These are phyloP conservation scores for Baryphthengus martii DNA, from an alignment of 2,113 vertebrate species.

Conservation along the genomic window DNA sequence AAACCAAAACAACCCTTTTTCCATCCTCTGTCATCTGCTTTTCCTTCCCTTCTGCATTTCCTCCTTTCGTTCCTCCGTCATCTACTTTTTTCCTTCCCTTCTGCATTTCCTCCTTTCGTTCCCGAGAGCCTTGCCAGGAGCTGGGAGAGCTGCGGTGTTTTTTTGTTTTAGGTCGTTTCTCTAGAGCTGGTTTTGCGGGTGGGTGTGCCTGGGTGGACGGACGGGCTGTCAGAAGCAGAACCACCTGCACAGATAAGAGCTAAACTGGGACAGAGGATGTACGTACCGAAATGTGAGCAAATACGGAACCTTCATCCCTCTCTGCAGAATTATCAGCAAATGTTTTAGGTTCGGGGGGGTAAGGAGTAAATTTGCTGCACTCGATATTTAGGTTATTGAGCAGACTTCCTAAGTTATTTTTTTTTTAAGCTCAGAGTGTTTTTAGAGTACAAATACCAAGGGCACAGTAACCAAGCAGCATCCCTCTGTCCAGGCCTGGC, in stretches of 20 bases:
- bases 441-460: not conserved
- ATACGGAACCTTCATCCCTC: not conserved
- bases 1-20: constrained; percentile 32
- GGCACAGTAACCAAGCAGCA: not conserved
- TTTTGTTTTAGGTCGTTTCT: not conserved
- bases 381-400: not conserved
- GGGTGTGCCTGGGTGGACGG: not conserved
- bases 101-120: constrained; percentile 13
- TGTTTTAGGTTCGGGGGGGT: not conserved
- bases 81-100: not conserved
- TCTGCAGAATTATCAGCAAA: not conserved
- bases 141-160: not conserved
- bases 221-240: not conserved
- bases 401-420: not conserved
- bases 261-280: not conserved
- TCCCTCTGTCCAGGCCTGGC: not conserved
- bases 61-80: not conserved
- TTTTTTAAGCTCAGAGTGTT: constrained; percentile 6
- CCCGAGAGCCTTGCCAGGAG: not conserved
- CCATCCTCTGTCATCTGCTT: constrained; percentile 48
- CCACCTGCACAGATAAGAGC: not conserved
- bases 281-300: not conserved
- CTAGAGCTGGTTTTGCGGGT: not conserved
- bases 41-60: constrained; percentile 55
- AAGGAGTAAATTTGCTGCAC: not conserved